Evolutionary conservation across 2,113 vertebrate genomes (phyloP).

Genomic region (Rostratula benghalensis): DNA sequence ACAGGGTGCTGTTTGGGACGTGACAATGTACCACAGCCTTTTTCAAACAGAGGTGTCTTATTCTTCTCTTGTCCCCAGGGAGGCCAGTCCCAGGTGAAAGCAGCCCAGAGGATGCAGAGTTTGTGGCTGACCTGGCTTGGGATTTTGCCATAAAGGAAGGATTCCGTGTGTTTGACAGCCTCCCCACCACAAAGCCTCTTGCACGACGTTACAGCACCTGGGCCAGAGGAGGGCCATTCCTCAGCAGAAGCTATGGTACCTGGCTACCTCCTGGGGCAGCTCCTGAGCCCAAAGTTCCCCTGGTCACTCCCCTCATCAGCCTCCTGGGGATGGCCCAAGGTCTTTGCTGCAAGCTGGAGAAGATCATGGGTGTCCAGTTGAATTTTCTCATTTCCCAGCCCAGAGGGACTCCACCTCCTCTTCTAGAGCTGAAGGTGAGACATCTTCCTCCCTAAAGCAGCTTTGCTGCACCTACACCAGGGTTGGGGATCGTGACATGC

Average conservation of each 20-base stretch:
- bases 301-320: conserved; percentile 13
- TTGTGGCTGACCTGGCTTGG: conserved; percentile 78
- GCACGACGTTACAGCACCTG: not conserved
- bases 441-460: not conserved
- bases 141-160: conserved; percentile 86
- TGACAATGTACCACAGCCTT: no score
- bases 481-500: not conserved
- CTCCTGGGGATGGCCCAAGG: not conserved
- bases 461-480: not conserved
- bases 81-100: conserved; percentile 42
- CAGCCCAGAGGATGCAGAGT: conserved; percentile 52
- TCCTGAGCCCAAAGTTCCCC: not conserved
- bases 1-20: not conserved
- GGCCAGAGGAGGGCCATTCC: not conserved
- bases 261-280: not conserved
- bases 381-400: conserved; percentile 17
- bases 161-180: conserved; percentile 81
- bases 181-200: not conserved
- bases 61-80: conserved; percentile 50
- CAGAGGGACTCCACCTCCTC: conserved; percentile 9
- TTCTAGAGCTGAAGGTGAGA: conserved; percentile 70
- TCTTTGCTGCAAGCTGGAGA: conserved; percentile 18
- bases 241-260: conserved; percentile 17
- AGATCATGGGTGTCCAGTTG: not conserved
- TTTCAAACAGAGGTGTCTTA: not conserved